Conservation (phyloP, 2,113 vertebrate species). For the Aegotheles bennettii region DNA sequence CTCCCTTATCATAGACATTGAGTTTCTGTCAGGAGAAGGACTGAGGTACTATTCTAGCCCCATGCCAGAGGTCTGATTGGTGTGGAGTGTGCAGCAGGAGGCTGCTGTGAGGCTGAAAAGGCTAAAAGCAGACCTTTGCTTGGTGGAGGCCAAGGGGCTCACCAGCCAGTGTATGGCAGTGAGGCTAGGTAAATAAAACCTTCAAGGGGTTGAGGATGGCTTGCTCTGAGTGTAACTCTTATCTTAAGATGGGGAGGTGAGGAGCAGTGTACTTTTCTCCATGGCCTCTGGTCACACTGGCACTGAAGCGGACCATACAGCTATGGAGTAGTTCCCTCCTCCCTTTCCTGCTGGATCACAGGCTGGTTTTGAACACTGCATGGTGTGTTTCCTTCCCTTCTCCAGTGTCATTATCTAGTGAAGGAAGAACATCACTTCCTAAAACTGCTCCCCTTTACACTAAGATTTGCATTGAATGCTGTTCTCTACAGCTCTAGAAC, state of each 20-base stretch:
- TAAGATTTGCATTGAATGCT: background rate
- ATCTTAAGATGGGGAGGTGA: rapidly evolving
- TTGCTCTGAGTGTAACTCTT: background rate
- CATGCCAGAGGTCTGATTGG: background rate
- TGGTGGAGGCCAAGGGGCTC: background rate
- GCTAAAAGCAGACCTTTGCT: background rate
- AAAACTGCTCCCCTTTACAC: background rate
- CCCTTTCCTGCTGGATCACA: background rate
- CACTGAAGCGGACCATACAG: background rate
- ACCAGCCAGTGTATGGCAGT: background rate
- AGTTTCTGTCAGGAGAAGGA: background rate
- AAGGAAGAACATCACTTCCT: background rate
- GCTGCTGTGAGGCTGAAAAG: background rate
- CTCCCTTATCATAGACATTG: background rate
- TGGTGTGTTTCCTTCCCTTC: background rate
- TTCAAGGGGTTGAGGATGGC: background rate
- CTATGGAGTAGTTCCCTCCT: rapidly evolving
- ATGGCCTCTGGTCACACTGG: background rate
- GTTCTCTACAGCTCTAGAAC: background rate
- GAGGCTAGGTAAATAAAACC: background rate
- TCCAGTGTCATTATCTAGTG: background rate
- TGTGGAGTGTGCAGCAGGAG: background rate
- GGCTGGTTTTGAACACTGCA: background rate
- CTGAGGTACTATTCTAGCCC: background rate
- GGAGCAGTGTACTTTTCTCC: background rate